Conservation (phyloP, 2,797 vertebrate species). For the Tamandua tetradactyla region DNA sequence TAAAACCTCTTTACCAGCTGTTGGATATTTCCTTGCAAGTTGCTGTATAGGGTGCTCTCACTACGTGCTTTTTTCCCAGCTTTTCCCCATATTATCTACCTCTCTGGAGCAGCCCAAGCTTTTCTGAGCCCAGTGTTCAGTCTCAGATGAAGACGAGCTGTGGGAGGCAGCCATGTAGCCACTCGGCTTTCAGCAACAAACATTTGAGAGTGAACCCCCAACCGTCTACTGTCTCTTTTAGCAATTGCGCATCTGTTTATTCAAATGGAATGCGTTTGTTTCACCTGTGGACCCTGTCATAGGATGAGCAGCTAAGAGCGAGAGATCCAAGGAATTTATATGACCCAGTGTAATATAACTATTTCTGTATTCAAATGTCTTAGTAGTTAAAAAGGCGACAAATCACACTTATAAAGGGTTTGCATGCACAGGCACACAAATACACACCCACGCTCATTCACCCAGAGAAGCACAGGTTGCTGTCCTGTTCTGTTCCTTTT, state of each 20-base stretch:
- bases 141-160: accelerated
- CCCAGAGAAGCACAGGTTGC: constrained; percentile 48
- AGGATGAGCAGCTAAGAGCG: not conserved
- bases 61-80: not conserved
- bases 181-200: not conserved
- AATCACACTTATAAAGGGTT: not conserved
- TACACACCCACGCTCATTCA: not conserved
- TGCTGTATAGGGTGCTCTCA: not conserved
- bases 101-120: not conserved
- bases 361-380: not conserved
- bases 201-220: not conserved
- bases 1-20: constrained; percentile 61
- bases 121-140: accelerated
- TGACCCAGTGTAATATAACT: not conserved
- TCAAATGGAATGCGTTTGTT: not conserved
- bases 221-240: no score
- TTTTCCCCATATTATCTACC: not conserved
- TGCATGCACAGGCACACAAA: accelerated
- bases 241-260: not conserved
- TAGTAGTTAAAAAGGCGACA: not conserved
- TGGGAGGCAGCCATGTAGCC: not conserved
- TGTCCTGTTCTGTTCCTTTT: constrained; percentile 67
- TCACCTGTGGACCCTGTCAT: no score
- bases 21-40: constrained; percentile 36
- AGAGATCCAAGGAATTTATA: not conserved